Base-by-base conservation (phyloP, 2,113 vertebrate genomes). In the Nanorana parkeri region DNA sequence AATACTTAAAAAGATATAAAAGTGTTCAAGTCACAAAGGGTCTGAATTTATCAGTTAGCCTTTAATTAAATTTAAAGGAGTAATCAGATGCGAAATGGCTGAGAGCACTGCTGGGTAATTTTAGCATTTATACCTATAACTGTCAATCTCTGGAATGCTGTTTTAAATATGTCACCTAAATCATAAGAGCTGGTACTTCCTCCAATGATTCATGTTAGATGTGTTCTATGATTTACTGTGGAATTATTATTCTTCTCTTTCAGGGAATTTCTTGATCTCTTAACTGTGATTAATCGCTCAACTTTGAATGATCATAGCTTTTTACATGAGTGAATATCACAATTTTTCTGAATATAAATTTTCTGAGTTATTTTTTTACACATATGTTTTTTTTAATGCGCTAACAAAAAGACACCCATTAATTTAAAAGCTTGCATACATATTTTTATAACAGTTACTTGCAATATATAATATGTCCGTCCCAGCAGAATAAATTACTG, bases 1-100 rank as follows among this genome's bases (percentile, higher is more conserved):
- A 89, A 85, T 47, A 4, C 54, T 84, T 84, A 64, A 63, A 88
- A 87, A 87, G 29, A 63, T 28, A 84, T 51, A 73, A 73, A 86
- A 81, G 81, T 85, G 61, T 85, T 85, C 71, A 23, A 87, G 68
- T 83, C 83, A 81, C 84, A 84, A 86, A 90, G 86, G 65, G 68
- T 84, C 85, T 88, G 36, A 52, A 82, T 17, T 69, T 51, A 82
- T 87, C 80, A 87, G 51, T 85, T 89, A 75, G 63, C 85, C 80
- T 88, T 91, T 89, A 91, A 90, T 91, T 89, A 91, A 88, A 88
- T 88, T 91, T 85, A 88, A 86, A 86, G 80, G 88, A 84, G 83
- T 87, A 91, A 91, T 87, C 82, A 89, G 86, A 89, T 85, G 78
- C 83, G 73, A 84, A 86, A 90, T 85, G 64, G 76, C 56, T 87